Evolutionary conservation across 2,797 vertebrate species (phyloP).

Genomic region (Cynopterus sphinx): DNA sequence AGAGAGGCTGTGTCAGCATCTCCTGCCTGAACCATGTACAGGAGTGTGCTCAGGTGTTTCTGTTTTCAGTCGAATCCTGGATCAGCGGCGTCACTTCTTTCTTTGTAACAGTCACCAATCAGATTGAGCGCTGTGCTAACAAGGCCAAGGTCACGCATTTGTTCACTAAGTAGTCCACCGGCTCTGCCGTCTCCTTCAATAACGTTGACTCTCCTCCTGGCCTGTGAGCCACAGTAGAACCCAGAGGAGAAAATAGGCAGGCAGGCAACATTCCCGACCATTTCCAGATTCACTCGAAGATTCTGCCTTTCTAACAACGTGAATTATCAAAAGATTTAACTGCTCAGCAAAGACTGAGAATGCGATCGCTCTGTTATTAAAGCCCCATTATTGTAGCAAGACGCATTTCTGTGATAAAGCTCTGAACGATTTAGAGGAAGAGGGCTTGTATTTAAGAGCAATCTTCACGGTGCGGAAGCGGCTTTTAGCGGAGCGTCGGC

Average conservation of each 20-base stretch:
- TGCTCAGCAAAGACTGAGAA: not conserved
- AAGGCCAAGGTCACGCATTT: not conserved
- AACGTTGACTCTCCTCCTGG: not conserved
- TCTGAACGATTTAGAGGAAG: not conserved
- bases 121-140: not conserved
- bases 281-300: not conserved
- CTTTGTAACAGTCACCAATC: not conserved
- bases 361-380: not conserved
- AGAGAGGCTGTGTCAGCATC: not conserved
- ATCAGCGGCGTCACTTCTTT: not conserved
- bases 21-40: not conserved
- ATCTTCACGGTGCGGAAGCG: not conserved
- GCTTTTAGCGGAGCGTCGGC: not conserved
- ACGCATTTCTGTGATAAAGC: not conserved
- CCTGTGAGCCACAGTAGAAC: not conserved
- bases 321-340: not conserved
- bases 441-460: not conserved
- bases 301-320: not conserved
- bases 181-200: not conserved
- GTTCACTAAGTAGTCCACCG: not conserved
- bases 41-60: not conserved
- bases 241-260: not conserved
- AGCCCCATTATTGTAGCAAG: not conserved
- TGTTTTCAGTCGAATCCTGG: not conserved
- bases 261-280: not conserved